Percentiles rank a stretch among this genome's conserved stretches.
phyloP scores from a whole-genome alignment of 2,113 vertebrate genomes.

The Illadopsis cleaveri region DNA sequence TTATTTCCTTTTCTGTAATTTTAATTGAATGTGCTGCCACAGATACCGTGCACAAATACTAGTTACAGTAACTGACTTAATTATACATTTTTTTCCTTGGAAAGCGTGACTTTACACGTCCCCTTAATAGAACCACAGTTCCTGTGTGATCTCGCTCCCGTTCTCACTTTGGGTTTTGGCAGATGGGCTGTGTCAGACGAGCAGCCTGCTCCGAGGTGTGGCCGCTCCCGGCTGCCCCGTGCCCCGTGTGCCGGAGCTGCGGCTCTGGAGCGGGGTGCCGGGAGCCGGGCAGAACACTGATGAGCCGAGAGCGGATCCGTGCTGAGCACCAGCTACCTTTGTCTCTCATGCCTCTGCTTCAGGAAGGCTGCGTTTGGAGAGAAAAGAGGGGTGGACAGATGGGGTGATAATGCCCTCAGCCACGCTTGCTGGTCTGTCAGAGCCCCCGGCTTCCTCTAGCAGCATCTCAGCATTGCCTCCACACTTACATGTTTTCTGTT shows the following conservation, averaged over 20 bases:
- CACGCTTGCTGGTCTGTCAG: neutral
- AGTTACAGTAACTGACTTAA: neutral
- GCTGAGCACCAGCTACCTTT: neutral
- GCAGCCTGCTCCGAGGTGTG: neutral
- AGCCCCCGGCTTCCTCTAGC: neutral
- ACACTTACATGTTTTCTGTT: neutral
- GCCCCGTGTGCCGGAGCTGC: neutral
- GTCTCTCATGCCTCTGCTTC: neutral
- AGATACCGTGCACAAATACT: neutral
- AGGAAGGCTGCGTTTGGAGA: neutral
- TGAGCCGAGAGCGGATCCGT: neutral
- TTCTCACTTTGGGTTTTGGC: neutral
- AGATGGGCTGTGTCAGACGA: slow-evolving; percentile 22
- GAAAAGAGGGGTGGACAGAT: neutral
- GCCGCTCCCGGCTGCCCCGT: neutral
- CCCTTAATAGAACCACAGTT: neutral
- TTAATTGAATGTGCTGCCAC: slow-evolving; percentile 13
- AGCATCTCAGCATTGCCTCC: neutral
- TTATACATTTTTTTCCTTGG: neutral
- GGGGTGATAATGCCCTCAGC: slow-evolving; percentile 15
- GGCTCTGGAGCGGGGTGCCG: neutral
- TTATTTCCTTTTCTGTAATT: slow-evolving; percentile 47
- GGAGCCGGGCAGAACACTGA: fast-evolving
- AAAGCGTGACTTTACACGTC: neutral
- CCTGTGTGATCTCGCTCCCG: neutral